Evolutionary conservation across 2,113 vertebrate species (phyloP).

Genomic region (Ellobius talpinus): DNA sequence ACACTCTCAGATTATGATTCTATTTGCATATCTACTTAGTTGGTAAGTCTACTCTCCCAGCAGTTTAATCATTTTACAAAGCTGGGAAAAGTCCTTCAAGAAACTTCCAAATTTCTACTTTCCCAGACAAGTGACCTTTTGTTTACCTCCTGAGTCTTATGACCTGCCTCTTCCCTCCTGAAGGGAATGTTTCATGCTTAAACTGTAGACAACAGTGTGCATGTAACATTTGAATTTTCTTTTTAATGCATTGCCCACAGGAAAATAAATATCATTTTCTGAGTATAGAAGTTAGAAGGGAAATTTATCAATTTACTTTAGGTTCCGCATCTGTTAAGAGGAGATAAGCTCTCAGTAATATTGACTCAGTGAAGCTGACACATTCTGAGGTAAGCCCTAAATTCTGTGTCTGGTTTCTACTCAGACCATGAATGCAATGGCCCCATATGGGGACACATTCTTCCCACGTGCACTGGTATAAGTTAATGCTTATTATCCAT

Average conservation of each 20-base stretch:
- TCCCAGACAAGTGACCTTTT: neutral
- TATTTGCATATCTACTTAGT: too few relatives aligned
- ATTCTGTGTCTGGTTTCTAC: slow-evolving; percentile 35
- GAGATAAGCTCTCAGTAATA: slow-evolving; percentile 40
- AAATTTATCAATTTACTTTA: slow-evolving; percentile 61
- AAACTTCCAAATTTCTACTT: neutral
- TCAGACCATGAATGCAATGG: neutral
- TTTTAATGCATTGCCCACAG: slow-evolving; percentile 47
- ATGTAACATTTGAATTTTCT: slow-evolving; percentile 5
- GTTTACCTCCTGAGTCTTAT: neutral
- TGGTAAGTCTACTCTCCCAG: neutral
- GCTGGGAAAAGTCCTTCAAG: neutral
- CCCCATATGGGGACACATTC: neutral
- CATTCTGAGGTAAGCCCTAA: slow-evolving; percentile 55
- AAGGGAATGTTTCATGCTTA: neutral
- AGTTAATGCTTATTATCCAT: slow-evolving; percentile 58
- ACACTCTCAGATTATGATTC: neutral
- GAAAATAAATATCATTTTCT: slow-evolving; percentile 44
- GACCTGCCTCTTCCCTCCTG: neutral
- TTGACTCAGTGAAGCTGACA: neutral
- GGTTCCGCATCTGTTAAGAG: slow-evolving; percentile 6
- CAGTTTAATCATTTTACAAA: neutral
- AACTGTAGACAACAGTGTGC: neutral
- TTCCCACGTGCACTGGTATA: neutral
- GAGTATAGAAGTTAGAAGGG: slow-evolving; percentile 40